phyloP scores from a whole-genome alignment of 2,888 invertebrate genomes.

The Synanthedon myopaeformis region DNA sequence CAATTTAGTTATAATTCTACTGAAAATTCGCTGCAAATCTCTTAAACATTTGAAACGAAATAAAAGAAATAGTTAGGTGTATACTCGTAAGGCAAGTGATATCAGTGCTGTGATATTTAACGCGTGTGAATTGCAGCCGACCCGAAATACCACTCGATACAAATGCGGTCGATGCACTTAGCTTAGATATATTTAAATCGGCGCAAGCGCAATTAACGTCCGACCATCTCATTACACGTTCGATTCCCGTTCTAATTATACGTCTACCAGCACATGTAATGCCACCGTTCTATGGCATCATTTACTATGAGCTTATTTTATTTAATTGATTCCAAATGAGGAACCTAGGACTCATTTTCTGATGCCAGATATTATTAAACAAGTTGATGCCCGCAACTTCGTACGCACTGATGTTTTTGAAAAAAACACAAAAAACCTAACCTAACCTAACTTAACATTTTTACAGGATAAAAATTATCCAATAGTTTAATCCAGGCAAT shows the following conservation, averaged over 20 bases:
- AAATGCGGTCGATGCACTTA: slow-evolving; percentile 40
- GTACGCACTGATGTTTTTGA: too few relatives aligned
- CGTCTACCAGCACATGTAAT: slow-evolving; percentile 10
- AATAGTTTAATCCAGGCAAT: too few relatives aligned
- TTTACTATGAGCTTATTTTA: neutral
- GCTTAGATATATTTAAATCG: slow-evolving; percentile 45
- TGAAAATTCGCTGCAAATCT: too few relatives aligned
- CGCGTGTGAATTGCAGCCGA: neutral
- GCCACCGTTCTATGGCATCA: neutral
- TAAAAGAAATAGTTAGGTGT: too few relatives aligned
- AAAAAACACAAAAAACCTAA: too few relatives aligned
- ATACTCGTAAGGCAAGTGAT: too few relatives aligned
- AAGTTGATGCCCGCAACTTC: too few relatives aligned
- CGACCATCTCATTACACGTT: slow-evolving; percentile 34
- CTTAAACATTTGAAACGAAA: too few relatives aligned
- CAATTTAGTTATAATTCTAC: too few relatives aligned
- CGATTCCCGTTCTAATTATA: slow-evolving; percentile 38
- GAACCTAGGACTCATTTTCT: neutral
- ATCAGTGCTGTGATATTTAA: neutral
- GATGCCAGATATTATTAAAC: too few relatives aligned
- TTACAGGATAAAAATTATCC: too few relatives aligned
- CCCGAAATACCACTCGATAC: neutral
- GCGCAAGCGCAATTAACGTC: slow-evolving; percentile 37
- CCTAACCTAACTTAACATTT: too few relatives aligned
- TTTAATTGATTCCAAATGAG: neutral